phyloP scores from a whole-genome alignment of 2,113 vertebrate species.

The Accipiter virgatus region DNA sequence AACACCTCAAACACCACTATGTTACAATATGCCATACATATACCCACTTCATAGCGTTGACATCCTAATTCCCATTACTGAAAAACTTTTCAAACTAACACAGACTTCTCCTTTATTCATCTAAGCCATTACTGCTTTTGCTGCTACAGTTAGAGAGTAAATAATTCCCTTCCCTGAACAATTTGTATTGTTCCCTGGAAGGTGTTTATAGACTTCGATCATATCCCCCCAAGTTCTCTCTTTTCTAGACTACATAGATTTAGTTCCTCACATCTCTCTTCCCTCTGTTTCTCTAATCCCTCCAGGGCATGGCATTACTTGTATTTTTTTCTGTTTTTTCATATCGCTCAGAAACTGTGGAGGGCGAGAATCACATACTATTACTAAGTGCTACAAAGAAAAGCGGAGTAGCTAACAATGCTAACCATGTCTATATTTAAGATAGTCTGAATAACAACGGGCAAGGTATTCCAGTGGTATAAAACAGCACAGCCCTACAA shows the following conservation, averaged over 20 bases:
- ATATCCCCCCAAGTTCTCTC: not conserved
- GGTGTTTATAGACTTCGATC: not conserved
- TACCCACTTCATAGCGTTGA: not conserved
- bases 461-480: not conserved
- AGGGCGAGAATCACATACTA: not conserved
- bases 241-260: not conserved
- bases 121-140: not conserved
- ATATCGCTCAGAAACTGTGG: not conserved
- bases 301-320: not conserved
- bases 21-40: not conserved
- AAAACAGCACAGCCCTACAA: not conserved
- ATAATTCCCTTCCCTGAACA: not conserved
- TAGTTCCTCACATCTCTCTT: not conserved
- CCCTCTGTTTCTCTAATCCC: not conserved
- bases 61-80: not conserved
- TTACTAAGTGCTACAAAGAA: not conserved
- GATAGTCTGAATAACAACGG: not conserved
- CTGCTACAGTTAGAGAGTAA: not conserved
- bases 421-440: not conserved
- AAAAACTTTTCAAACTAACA: not conserved
- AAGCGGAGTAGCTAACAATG: not conserved
- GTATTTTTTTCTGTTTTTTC: not conserved
- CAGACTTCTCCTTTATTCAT: not conserved
- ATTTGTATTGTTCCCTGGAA: not conserved
- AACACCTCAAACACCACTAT: not conserved